Evolutionary conservation across 1,140 invertebrate species (phyloP).

Genomic region (Sweltsa coloradensis): DNA sequence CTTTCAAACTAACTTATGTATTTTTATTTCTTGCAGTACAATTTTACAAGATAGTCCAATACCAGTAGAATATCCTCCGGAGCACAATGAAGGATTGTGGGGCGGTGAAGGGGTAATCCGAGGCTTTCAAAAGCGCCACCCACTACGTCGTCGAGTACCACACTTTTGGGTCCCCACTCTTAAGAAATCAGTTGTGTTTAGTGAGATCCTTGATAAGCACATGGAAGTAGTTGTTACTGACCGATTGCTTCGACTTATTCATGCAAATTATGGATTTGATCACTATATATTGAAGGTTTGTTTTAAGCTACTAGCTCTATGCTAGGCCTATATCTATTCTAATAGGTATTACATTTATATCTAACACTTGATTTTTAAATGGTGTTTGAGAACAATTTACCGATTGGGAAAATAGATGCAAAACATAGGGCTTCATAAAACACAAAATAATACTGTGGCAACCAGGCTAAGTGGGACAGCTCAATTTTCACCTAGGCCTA

Average conservation of each 20-base stretch:
- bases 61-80: constrained; percentile 60
- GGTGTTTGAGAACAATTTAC: no score
- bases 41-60: constrained; percentile 69
- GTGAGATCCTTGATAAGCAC: constrained; percentile 83
- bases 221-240: constrained; percentile 70
- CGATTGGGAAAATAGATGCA: no score
- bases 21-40: constrained; percentile 28
- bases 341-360: no score
- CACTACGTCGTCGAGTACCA: constrained; percentile 46
- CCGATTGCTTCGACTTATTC: constrained; percentile 69
- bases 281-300: constrained; percentile 79
- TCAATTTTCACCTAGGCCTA: no score
- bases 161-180: constrained; percentile 80
- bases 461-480: no score
- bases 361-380: no score
- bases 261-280: constrained; percentile 88
- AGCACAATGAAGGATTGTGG: constrained; percentile 82
- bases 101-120: constrained; percentile 91
- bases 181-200: constrained; percentile 71
- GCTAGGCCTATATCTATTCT: no score
- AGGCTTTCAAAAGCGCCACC: constrained; percentile 64
- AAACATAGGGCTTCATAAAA: no score
- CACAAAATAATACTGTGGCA: no score
- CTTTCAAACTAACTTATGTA: neutral
- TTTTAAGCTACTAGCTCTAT: no score